Percentiles rank a stretch among this genome's conserved stretches.
These are phyloP conservation scores for Choreutis nemorana DNA, from an alignment of 2,888 invertebrate species.

Conservation along the genomic window DNA sequence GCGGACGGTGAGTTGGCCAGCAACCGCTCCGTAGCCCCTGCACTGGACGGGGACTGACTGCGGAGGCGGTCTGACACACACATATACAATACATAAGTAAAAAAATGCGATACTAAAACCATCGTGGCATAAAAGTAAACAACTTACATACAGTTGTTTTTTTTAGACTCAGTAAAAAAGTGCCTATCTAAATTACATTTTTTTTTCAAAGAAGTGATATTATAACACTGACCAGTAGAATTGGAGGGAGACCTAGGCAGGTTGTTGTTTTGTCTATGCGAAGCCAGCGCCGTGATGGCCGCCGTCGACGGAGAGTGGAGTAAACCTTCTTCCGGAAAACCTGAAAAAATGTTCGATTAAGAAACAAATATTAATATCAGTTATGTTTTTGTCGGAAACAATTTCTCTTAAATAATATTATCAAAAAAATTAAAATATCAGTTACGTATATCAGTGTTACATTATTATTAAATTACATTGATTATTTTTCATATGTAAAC, in stretches of 20 bases:
- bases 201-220: too few relatives aligned
- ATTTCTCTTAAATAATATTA: too few relatives aligned
- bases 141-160: too few relatives aligned
- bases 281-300: slow-evolving; percentile 33
- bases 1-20: slow-evolving; percentile 38
- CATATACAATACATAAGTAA: background rate
- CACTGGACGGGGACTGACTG: slow-evolving; percentile 52
- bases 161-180: too few relatives aligned
- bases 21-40: slow-evolving; percentile 28
- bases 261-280: slow-evolving; percentile 26
- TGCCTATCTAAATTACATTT: too few relatives aligned
- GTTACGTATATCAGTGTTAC: too few relatives aligned
- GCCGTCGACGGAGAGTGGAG: slow-evolving; percentile 51
- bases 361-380: background rate
- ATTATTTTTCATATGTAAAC: too few relatives aligned
- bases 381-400: background rate
- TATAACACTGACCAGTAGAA: slow-evolving; percentile 36
- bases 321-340: slow-evolving; percentile 57
- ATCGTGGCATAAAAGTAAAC: too few relatives aligned
- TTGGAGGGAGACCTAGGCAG: slow-evolving; percentile 43
- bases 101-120: too few relatives aligned
- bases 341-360: too few relatives aligned
- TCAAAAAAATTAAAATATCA: too few relatives aligned
- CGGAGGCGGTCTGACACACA: slow-evolving; percentile 34
- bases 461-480: too few relatives aligned